A percentile compares a stretch with the other conserved stretches of the same genome.
Evolutionary conservation across 1,140 invertebrate genomes (phyloP).

Genomic region (Ladona fulva): DNA sequence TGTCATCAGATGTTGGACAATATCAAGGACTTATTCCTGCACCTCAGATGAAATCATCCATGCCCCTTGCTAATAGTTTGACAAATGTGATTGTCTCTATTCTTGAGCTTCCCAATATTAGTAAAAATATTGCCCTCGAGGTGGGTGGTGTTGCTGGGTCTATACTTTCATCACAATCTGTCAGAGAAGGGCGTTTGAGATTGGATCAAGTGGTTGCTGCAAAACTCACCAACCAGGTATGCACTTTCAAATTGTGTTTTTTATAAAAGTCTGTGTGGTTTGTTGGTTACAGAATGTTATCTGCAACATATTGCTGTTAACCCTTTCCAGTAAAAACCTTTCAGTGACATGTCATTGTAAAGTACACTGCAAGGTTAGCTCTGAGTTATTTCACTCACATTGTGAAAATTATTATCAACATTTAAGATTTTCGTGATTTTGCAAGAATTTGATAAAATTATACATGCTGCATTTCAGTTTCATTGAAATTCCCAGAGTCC

Average conservation of each 20-base stretch:
- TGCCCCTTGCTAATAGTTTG: neutral
- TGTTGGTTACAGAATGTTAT: too few relatives aligned
- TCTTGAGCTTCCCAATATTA: neutral
- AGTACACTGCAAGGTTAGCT: too few relatives aligned
- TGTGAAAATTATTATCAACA: too few relatives aligned
- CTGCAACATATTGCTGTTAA: too few relatives aligned
- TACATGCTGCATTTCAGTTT: too few relatives aligned
- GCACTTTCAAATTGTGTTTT: neutral
- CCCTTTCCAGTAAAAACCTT: too few relatives aligned
- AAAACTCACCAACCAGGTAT: constrained; percentile 11
- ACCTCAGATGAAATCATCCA: neutral
- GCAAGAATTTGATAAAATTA: too few relatives aligned
- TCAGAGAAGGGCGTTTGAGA: neutral
- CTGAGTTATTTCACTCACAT: too few relatives aligned
- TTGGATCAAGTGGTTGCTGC: neutral
- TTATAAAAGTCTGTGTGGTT: too few relatives aligned
- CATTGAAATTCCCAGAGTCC: too few relatives aligned
- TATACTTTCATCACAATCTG: neutral
- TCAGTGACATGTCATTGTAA: too few relatives aligned
- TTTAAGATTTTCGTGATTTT: too few relatives aligned
- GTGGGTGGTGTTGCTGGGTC: neutral
- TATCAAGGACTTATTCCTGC: neutral
- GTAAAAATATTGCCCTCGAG: neutral
- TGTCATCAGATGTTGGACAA: neutral
- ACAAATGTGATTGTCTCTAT: neutral